Conservation (phyloP, 2,797 vertebrate species). For the Potorous gilbertii region DNA sequence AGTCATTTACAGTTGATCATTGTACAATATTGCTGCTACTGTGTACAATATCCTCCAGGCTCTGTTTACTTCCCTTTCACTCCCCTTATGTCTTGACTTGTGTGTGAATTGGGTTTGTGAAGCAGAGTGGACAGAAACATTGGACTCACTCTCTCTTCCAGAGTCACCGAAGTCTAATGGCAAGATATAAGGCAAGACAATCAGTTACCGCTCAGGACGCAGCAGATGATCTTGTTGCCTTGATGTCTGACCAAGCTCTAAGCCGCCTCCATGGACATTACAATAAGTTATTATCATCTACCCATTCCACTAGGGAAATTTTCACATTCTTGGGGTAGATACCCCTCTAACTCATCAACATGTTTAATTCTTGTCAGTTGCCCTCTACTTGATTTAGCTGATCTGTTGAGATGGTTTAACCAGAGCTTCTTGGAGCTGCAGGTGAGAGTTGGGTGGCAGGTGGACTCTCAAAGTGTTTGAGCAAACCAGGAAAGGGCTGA, state of each 20-base stretch:
- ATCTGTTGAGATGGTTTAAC: too few relatives aligned
- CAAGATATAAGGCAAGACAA: background rate
- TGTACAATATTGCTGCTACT: background rate
- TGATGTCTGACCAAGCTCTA: background rate
- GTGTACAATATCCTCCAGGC: background rate
- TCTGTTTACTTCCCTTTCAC: background rate
- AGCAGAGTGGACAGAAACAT: background rate
- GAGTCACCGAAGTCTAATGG: background rate
- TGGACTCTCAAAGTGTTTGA: too few relatives aligned
- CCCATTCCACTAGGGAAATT: background rate
- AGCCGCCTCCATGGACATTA: background rate
- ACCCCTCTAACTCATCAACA: background rate
- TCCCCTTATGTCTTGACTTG: background rate
- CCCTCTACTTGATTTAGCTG: background rate
- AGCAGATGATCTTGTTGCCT: background rate
- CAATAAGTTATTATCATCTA: background rate
- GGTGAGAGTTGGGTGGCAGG: too few relatives aligned
- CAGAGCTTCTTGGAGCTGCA: too few relatives aligned
- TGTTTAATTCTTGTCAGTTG: background rate
- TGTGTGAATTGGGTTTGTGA: background rate
- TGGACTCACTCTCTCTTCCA: background rate
- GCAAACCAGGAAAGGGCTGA: too few relatives aligned
- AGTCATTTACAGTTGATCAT: background rate
- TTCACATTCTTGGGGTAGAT: background rate
- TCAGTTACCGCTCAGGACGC: background rate